phyloP scores from a whole-genome alignment of 2,113 vertebrate species.

The Saimiri boliviensis region DNA sequence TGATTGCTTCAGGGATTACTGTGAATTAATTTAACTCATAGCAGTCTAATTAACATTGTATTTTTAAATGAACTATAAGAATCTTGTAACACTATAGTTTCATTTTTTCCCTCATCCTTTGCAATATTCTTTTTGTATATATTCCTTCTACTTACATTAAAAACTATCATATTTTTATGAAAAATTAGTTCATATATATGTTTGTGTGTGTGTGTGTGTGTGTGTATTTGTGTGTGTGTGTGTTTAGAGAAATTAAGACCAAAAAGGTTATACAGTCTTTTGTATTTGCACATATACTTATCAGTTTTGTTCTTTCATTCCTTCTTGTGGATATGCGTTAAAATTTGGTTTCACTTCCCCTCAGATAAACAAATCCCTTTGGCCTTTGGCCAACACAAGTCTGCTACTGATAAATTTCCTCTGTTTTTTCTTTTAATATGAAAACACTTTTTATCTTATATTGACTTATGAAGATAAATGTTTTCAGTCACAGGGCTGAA shows the following conservation, averaged over 20 bases:
- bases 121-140: not conserved
- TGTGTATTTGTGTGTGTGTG: too few species aligned
- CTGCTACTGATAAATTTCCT: not conserved
- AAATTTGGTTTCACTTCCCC: not conserved
- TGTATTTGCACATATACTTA: not conserved
- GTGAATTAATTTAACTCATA: not conserved
- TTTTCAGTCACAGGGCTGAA: not conserved
- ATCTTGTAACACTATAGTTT: not conserved
- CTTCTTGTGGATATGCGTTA: not conserved
- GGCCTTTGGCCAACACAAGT: not conserved
- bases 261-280: not conserved
- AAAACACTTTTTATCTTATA: not conserved
- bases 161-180: not conserved
- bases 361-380: not conserved
- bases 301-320: not conserved
- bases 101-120: not conserved
- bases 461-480: not conserved
- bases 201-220: not conserved
- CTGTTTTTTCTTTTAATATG: not conserved
- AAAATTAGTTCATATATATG: not conserved
- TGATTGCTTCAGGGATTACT: not conserved
- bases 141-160: not conserved
- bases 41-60: not conserved
- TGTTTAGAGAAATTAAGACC: not conserved
- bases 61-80: not conserved